phyloP scores from a whole-genome alignment of 2,797 vertebrate species.

The Sciurus vulgaris region DNA sequence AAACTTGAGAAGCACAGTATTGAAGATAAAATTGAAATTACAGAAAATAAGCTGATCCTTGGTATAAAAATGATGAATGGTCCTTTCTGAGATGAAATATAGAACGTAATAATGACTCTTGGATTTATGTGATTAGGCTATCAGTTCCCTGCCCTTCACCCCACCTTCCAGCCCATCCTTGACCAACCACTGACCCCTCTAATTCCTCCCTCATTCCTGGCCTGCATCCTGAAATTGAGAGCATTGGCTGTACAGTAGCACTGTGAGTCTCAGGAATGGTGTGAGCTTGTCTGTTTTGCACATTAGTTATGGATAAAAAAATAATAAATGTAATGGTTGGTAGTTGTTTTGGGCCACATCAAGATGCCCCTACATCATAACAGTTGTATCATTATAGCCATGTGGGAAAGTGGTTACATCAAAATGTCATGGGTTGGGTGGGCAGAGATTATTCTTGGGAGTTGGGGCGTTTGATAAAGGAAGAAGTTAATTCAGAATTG shows the following conservation, averaged over 20 bases:
- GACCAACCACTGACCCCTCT: neutral
- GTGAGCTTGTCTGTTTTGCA: neutral
- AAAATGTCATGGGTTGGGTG: slow-evolving; percentile 31
- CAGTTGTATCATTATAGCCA: slow-evolving; percentile 33
- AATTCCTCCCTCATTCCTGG: fast-evolving
- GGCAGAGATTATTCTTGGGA: slow-evolving; percentile 52
- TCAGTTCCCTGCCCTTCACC: neutral
- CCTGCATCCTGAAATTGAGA: neutral
- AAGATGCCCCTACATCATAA: slow-evolving; percentile 37
- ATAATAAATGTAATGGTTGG: neutral
- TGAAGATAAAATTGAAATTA: neutral
- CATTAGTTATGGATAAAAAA: slow-evolving; percentile 27
- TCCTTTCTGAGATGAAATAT: neutral
- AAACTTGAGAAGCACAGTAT: neutral
- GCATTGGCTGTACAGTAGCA: neutral
- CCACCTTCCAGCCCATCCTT: fast-evolving
- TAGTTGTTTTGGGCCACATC: slow-evolving; percentile 50
- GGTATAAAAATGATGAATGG: neutral
- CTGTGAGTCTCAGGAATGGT: neutral
- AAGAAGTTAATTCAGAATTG: slow-evolving; percentile 55
- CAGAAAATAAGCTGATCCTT: slow-evolving; percentile 25
- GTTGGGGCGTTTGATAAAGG: slow-evolving; percentile 51
- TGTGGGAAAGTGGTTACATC: slow-evolving; percentile 45
- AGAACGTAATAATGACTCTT: neutral
- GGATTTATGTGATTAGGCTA: neutral